Percentiles rank a stretch among this genome's conserved stretches.
phyloP scores from a whole-genome alignment of 2,888 invertebrate genomes.

The Hipparchia semele region DNA sequence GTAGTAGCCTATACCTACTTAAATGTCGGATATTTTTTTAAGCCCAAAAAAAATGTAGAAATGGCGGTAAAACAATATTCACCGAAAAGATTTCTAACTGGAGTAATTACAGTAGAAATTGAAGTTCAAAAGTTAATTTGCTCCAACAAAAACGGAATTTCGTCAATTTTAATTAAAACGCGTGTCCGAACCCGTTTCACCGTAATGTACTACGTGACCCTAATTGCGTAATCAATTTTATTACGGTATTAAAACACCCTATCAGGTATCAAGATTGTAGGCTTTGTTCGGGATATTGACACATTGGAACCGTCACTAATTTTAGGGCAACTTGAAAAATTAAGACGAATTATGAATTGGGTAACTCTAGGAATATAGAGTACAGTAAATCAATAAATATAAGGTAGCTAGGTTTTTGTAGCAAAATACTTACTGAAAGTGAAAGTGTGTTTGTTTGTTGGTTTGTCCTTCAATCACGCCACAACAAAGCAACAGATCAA shows the following conservation, averaged over 20 bases:
- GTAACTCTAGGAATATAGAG: no score
- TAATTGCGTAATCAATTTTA: constrained; percentile 32
- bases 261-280: constrained; percentile 26
- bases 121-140: constrained; percentile 23
- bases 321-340: no score
- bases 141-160: constrained; percentile 21
- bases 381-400: no score
- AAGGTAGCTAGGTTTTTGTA: no score
- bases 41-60: no score
- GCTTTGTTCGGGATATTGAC: constrained; percentile 24
- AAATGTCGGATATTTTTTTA: no score
- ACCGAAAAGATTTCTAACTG: constrained; percentile 6
- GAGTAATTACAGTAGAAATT: constrained; percentile 22
- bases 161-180: constrained; percentile 30
- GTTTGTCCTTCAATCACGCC: no score
- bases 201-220: constrained; percentile 26
- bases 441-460: no score
- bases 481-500: no score
- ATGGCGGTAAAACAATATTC: neutral
- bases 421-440: no score
- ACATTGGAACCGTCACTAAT: neutral
- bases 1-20: no score
- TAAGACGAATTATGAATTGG: no score
- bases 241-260: constrained; percentile 43
- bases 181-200: constrained; percentile 18